Conservation (phyloP, 1,140 invertebrate genomes). For the Pseudomyrmex concolor region DNA sequence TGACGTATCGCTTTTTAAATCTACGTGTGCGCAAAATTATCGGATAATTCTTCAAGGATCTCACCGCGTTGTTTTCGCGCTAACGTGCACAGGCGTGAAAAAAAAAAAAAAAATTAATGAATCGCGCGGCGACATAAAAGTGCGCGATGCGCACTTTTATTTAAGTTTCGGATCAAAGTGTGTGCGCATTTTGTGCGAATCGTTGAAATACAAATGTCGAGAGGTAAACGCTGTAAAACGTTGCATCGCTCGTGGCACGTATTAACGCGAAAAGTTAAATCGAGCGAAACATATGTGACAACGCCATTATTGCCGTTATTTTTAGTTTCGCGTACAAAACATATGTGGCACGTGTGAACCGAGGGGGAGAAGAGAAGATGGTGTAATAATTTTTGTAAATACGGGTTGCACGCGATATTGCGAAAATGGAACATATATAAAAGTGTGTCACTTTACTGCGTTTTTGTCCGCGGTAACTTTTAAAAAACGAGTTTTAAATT, state of each 20-base stretch:
- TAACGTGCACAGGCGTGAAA: too few species aligned
- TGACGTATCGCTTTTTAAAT: constrained; percentile 56
- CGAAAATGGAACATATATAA: constrained; percentile 11
- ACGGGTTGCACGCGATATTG: background rate
- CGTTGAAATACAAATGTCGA: constrained; percentile 38
- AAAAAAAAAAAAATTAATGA: background rate
- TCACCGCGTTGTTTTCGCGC: too few species aligned
- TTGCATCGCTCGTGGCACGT: constrained; percentile 29
- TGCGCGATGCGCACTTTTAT: constrained; percentile 20
- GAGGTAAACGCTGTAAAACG: constrained; percentile 33
- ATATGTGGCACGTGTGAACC: background rate
- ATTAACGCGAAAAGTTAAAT: constrained; percentile 51
- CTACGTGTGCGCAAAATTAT: background rate
- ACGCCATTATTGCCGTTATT: constrained; percentile 46
- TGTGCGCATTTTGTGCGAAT: constrained; percentile 26
- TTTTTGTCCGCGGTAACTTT: background rate
- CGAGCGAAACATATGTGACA: constrained; percentile 44
- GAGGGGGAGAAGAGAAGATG: background rate
- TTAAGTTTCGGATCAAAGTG: constrained; percentile 41
- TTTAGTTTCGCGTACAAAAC: constrained; percentile 22
- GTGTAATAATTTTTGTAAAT: constrained; percentile 49
- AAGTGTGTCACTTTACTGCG: background rate
- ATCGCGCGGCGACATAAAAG: background rate
- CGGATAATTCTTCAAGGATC: background rate
- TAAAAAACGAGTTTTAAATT: background rate